Conservation (phyloP, 2,888 invertebrate genomes). For the Anthrax anthrax region DNA sequence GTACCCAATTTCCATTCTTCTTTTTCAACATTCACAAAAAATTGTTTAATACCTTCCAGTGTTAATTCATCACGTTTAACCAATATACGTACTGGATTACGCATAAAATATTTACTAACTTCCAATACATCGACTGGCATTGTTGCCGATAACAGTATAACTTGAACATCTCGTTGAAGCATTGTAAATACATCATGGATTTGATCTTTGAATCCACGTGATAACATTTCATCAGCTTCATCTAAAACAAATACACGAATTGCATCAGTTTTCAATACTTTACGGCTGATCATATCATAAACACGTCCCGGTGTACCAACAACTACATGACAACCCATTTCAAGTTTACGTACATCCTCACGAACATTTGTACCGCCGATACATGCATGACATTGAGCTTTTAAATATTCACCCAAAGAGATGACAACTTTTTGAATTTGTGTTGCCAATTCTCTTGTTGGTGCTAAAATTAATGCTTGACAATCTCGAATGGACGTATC, state of each 20-base stretch:
- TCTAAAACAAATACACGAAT: conserved; percentile 98
- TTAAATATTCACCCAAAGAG: conserved; percentile 96
- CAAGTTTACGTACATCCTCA: conserved; percentile 90
- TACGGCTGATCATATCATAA: conserved; percentile 90
- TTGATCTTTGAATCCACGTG: conserved; percentile 96
- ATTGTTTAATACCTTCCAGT: conserved; percentile 94
- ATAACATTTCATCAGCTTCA: conserved; percentile 99
- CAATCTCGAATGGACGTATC: conserved; percentile 79
- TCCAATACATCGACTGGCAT: conserved; percentile 98
- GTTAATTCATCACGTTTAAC: conserved; percentile 96
- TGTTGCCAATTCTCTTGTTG: conserved; percentile 70
- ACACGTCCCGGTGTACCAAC: conserved; percentile 98
- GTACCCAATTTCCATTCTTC: conserved; percentile 94
- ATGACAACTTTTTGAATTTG: conserved; percentile 83
- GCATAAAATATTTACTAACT: conserved; percentile 96
- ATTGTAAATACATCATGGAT: conserved; percentile 97
- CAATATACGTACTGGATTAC: conserved; percentile 88
- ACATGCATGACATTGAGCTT: conserved; percentile 95
- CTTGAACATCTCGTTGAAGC: conserved; percentile 84
- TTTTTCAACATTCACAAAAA: conserved; percentile 84
- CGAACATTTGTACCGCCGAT: conserved; percentile 98
- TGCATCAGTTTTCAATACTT: conserved; percentile 69
- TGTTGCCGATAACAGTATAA: conserved; percentile 90
- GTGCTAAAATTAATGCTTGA: conserved; percentile 94
- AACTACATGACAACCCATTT: conserved; percentile 89